Percentiles rank a stretch among this genome's conserved stretches.
Evolutionary conservation across 1,140 invertebrate species (phyloP).

Genomic region (Zaprionus tsacasi): DNA sequence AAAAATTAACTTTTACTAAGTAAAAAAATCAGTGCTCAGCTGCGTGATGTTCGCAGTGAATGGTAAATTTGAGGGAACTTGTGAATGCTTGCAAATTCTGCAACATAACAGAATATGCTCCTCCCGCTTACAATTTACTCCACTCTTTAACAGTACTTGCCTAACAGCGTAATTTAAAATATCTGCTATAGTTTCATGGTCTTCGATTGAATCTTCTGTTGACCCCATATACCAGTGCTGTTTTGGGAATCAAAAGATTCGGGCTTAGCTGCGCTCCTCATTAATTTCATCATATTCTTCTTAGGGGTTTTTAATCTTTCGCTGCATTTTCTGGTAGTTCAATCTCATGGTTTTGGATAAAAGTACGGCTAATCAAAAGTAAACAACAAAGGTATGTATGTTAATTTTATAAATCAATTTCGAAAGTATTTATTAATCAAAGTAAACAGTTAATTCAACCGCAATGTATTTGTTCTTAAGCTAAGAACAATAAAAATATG

Average conservation of each 20-base stretch:
- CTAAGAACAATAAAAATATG: too few species aligned
- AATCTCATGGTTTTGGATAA: not conserved
- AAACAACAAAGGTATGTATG: not conserved
- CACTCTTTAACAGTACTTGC: not conserved
- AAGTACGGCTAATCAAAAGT: not conserved
- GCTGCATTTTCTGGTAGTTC: not conserved
- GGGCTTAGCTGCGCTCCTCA: not conserved
- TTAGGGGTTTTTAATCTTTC: not conserved
- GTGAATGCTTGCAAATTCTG: constrained; percentile 15
- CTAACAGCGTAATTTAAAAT: not conserved
- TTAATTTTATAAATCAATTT: not conserved
- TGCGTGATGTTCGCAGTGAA: constrained; percentile 34
- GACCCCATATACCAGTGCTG: not conserved
- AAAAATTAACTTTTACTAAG: constrained; percentile 35
- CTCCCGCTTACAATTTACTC: not conserved
- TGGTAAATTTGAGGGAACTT: constrained; percentile 10
- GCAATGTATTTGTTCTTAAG: too few species aligned
- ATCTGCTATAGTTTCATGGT: not conserved
- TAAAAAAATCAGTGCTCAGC: constrained; percentile 46
- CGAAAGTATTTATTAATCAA: not conserved
- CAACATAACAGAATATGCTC: constrained; percentile 10
- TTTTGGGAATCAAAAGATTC: not conserved
- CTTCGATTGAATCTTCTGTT: not conserved
- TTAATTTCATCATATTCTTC: not conserved
- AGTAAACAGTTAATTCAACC: not conserved